Conservation (phyloP, 1,140 invertebrate species). For the Drosophila kohkoa region DNA sequence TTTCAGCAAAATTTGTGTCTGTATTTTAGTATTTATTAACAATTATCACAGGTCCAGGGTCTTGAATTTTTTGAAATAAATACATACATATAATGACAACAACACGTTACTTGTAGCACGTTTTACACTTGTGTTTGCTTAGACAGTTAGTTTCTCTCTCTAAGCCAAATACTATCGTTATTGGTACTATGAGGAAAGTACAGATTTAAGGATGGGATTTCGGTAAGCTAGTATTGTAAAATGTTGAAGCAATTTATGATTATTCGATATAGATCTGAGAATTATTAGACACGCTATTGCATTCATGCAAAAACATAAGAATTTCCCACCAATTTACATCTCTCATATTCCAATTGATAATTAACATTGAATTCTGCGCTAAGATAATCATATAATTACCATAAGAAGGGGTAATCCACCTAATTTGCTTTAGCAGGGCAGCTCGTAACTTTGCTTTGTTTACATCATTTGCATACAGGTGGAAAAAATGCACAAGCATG, state of each 20-base stretch:
- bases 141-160: constrained; percentile 13
- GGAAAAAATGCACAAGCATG: neutral
- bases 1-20: neutral
- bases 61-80: constrained; percentile 6
- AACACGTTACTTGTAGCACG: constrained; percentile 41
- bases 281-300: neutral
- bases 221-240: neutral
- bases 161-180: neutral
- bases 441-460: neutral
- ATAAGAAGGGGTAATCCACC: too few species aligned
- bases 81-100: constrained; percentile 15
- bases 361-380: constrained; percentile 41
- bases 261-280: neutral
- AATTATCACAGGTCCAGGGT: constrained; percentile 28
- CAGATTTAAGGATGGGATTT: too few species aligned
- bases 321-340: constrained; percentile 31
- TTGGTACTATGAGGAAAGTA: neutral
- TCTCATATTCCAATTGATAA: constrained; percentile 29
- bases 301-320: constrained; percentile 5
- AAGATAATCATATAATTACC: neutral
- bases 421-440: neutral
- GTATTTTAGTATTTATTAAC: constrained; percentile 11
- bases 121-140: constrained; percentile 39
- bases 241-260: neutral
- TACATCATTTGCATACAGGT: constrained; percentile 42